These are phyloP conservation scores for Argyrosomus japonicus DNA, from an alignment of 2,113 vertebrate genomes.

Conservation along the genomic window DNA sequence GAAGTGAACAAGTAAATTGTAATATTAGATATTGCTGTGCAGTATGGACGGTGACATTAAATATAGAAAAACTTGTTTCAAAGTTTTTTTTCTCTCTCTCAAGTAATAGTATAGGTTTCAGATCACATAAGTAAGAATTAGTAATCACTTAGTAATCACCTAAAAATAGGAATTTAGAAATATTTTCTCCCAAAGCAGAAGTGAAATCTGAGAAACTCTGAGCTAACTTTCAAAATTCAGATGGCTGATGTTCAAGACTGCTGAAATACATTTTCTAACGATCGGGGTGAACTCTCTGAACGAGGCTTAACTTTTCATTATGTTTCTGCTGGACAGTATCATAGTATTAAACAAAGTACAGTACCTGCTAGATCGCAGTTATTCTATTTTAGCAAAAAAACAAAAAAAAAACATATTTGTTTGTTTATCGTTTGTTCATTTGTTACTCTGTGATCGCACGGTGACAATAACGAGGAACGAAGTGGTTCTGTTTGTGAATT, in stretches of 20 bases:
- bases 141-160: background rate
- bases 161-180: background rate
- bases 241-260: constrained; percentile 86
- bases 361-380: constrained; percentile 96
- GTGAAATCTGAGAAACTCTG: constrained; percentile 12
- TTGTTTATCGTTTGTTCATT: constrained; percentile 37
- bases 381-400: constrained; percentile 78
- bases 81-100: constrained; percentile 9
- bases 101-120: background rate
- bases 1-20: constrained; percentile 51
- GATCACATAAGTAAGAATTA: background rate
- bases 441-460: constrained; percentile 87
- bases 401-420: constrained; percentile 65
- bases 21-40: constrained; percentile 65
- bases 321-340: constrained; percentile 98
- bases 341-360: constrained; percentile 88
- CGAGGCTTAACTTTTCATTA: constrained; percentile 80
- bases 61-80: constrained; percentile 25
- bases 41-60: constrained; percentile 48
- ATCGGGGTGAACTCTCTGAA: constrained; percentile 80
- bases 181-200: background rate
- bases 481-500: constrained; percentile 97
- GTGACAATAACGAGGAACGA: constrained; percentile 95
- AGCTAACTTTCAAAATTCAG: constrained; percentile 54
- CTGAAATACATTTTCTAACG: constrained; percentile 85